Evolutionary conservation across 1,140 invertebrate species (phyloP).

Genomic region (Maniola jurtina): DNA sequence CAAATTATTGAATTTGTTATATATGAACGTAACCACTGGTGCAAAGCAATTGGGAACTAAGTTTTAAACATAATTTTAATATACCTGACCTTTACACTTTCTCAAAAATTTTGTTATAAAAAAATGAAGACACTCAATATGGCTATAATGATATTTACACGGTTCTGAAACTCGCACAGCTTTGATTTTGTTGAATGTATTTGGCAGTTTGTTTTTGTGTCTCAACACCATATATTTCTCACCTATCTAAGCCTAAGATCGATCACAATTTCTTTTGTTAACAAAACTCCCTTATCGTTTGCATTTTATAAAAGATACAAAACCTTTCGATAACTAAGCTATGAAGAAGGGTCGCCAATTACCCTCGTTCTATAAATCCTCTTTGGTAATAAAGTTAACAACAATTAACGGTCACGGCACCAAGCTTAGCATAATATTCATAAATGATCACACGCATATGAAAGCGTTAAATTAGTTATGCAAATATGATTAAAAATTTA

Average conservation of each 20-base stretch:
- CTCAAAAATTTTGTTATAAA: slow-evolving; percentile 17
- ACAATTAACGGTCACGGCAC: slow-evolving; percentile 59
- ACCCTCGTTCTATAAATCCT: slow-evolving; percentile 62
- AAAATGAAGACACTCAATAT: slow-evolving; percentile 26
- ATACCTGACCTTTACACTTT: slow-evolving; percentile 12
- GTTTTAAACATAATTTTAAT: slow-evolving; percentile 23
- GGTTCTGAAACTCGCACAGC: slow-evolving; percentile 34
- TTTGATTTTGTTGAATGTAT: slow-evolving; percentile 29
- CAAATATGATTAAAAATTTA: slow-evolving; percentile 39
- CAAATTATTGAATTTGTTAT: slow-evolving; percentile 23
- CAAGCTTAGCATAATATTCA: slow-evolving; percentile 39
- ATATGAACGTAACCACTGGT: slow-evolving; percentile 27
- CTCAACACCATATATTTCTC: slow-evolving; percentile 46
- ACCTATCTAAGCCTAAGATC: slow-evolving; percentile 68
- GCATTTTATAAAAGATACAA: slow-evolving; percentile 75
- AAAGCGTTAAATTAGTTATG: slow-evolving; percentile 32
- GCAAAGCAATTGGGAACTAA: slow-evolving; percentile 4
- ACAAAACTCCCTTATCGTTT: slow-evolving; percentile 60
- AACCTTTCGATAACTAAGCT: slow-evolving; percentile 71
- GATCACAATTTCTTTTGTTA: slow-evolving; percentile 71
- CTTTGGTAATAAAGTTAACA: slow-evolving; percentile 76
- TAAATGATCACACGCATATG: slow-evolving; percentile 28
- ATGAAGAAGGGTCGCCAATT: slow-evolving; percentile 56
- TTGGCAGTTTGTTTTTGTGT: slow-evolving; percentile 49
- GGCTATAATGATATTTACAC: slow-evolving; percentile 42